A percentile compares a stretch with the other conserved stretches of the same genome.
Conservation (phyloP, 2,888 invertebrate genomes). For the Trachelus troglodyta region DNA sequence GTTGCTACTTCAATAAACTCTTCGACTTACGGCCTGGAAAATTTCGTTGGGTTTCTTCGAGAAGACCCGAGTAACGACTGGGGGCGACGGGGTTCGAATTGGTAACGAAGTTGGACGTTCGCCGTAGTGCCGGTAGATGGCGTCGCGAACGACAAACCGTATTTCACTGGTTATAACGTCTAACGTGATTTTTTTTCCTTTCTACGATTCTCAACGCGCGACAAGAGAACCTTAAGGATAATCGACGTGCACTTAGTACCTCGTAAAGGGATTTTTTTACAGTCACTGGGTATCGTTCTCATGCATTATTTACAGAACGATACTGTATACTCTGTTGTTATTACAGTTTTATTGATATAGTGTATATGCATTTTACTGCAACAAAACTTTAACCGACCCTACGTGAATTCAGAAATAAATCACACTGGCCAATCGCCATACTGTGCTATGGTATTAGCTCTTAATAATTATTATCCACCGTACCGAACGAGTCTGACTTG, state of each 20-base stretch:
- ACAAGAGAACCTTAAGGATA: background rate
- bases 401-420: background rate
- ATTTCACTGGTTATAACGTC: background rate
- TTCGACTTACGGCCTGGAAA: slow-evolving; percentile 42
- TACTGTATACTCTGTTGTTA: no score
- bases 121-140: background rate
- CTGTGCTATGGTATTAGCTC: no score
- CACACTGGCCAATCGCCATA: background rate
- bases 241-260: background rate
- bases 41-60: slow-evolving; percentile 42
- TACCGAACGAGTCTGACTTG: no score
- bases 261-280: background rate
- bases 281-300: background rate
- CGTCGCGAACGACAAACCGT: background rate
- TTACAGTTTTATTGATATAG: no score
- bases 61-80: slow-evolving; percentile 25
- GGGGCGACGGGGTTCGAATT: slow-evolving; percentile 17
- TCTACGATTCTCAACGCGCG: background rate
- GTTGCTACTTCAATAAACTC: slow-evolving; percentile 47
- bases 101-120: slow-evolving; percentile 29
- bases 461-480: no score
- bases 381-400: background rate
- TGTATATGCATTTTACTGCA: background rate
- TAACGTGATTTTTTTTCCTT: background rate
- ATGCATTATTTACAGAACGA: background rate